Conservation (phyloP, 2,797 vertebrate genomes). For the Pelobates cultripes region DNA sequence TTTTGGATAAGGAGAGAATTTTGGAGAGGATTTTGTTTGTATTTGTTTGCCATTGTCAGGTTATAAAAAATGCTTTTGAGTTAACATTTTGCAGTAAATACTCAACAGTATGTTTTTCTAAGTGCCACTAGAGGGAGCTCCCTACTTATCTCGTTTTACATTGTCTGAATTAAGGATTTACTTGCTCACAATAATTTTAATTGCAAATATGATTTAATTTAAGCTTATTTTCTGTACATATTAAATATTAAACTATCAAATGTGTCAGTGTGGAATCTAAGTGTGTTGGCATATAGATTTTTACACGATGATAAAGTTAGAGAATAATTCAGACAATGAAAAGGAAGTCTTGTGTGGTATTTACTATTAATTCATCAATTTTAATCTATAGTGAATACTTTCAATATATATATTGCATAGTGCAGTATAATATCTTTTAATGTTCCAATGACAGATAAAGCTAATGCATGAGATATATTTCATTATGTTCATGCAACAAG, state of each 20-base stretch:
- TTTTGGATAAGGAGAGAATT: too few species aligned
- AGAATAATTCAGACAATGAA: neutral
- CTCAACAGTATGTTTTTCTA: neutral
- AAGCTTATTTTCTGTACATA: neutral
- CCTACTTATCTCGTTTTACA: conserved; percentile 20
- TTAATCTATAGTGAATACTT: too few species aligned
- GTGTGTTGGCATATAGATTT: neutral
- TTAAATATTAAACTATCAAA: neutral
- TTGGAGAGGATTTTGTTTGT: too few species aligned
- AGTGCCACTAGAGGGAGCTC: conserved; percentile 42
- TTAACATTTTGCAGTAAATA: too few species aligned
- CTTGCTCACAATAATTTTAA: neutral
- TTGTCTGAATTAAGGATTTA: neutral
- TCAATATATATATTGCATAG: too few species aligned
- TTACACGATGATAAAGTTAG: neutral
- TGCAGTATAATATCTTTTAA: too few species aligned
- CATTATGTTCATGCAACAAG: too few species aligned
- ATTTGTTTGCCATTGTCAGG: too few species aligned
- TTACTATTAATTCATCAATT: too few species aligned
- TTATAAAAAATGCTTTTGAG: too few species aligned
- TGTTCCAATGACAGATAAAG: too few species aligned
- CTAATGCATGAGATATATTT: too few species aligned
- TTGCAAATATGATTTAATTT: conserved; percentile 14
- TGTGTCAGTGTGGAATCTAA: neutral
- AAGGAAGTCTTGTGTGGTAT: neutral